A percentile compares a stretch with the other conserved stretches of the same genome.
Evolutionary conservation across 2,888 invertebrate genomes (phyloP).

Genomic region (Hirtodrosophila duncani): DNA sequence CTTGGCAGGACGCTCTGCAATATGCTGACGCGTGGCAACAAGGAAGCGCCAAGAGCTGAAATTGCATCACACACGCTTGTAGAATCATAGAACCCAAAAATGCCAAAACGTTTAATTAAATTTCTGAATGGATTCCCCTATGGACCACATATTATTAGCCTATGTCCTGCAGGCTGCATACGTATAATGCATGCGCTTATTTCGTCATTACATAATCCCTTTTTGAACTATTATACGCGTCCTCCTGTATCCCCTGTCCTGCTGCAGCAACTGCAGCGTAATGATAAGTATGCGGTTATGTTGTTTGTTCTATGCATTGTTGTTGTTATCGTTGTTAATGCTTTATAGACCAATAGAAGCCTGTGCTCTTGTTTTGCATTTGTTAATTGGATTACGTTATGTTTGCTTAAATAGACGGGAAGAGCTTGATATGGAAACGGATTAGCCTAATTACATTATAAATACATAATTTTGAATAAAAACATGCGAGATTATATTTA

Average conservation of each 20-base stretch:
- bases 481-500: too few relatives aligned
- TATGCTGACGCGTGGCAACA: too few relatives aligned
- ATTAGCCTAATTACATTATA: constrained; percentile 1
- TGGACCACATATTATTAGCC: neutral
- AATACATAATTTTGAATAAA: too few relatives aligned
- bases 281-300: too few relatives aligned
- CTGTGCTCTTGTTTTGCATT: neutral
- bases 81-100: too few relatives aligned
- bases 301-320: constrained; percentile 7
- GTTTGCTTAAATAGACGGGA: too few relatives aligned
- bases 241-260: constrained; percentile 10
- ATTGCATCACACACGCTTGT: too few relatives aligned
- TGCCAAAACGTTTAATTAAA: too few relatives aligned
- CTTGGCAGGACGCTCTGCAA: too few relatives aligned
- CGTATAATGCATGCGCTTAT: constrained; percentile 38
- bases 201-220: constrained; percentile 48
- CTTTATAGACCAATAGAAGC: neutral
- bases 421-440: neutral
- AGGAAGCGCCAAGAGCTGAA: too few relatives aligned
- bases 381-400: constrained; percentile 8
- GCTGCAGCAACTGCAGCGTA: constrained; percentile 7
- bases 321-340: constrained; percentile 2
- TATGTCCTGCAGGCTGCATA: constrained; percentile 1
- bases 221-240: constrained; percentile 41
- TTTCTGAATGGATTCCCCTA: too few relatives aligned